Evolutionary conservation across 2,113 vertebrate genomes (phyloP).

Genomic region (Gymnocephalus cernua): DNA sequence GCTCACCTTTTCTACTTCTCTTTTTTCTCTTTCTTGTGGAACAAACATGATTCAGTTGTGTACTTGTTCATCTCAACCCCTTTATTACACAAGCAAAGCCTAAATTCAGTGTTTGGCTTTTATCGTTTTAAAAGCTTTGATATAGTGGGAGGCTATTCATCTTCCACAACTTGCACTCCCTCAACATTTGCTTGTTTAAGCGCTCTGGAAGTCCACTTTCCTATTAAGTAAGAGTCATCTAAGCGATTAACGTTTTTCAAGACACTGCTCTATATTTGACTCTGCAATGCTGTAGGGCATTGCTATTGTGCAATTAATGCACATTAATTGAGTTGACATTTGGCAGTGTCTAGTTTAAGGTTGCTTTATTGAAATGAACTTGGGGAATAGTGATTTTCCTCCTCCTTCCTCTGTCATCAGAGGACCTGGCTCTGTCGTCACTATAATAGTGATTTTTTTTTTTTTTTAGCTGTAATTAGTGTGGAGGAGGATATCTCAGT

Average conservation of each 20-base stretch:
- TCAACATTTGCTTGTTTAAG: constrained; percentile 25
- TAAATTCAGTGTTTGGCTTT: background rate
- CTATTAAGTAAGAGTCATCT: background rate
- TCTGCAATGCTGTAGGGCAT: constrained; percentile 45
- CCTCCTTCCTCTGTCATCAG: constrained; percentile 34
- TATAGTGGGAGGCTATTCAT: constrained; percentile 1
- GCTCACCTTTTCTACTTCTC: background rate
- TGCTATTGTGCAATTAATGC: constrained; percentile 63
- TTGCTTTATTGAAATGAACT: constrained; percentile 65
- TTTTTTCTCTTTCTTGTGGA: background rate
- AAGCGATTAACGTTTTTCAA: constrained; percentile 30
- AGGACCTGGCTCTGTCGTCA: constrained; percentile 45
- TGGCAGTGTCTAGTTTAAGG: constrained; percentile 55
- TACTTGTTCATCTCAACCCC: background rate
- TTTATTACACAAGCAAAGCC: background rate
- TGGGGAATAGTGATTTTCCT: constrained; percentile 69
- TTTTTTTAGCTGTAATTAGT: constrained; percentile 73
- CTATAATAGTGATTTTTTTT: constrained; percentile 57
- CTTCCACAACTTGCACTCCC: background rate
- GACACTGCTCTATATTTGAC: constrained; percentile 50
- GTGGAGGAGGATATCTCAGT: constrained; percentile 61
- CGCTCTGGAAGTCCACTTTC: constrained; percentile 3
- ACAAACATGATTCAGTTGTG: background rate
- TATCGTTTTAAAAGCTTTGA: background rate
- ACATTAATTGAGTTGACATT: constrained; percentile 73